Evolutionary conservation across 2,113 vertebrate genomes (phyloP).

Genomic region (Myotis brandtii): DNA sequence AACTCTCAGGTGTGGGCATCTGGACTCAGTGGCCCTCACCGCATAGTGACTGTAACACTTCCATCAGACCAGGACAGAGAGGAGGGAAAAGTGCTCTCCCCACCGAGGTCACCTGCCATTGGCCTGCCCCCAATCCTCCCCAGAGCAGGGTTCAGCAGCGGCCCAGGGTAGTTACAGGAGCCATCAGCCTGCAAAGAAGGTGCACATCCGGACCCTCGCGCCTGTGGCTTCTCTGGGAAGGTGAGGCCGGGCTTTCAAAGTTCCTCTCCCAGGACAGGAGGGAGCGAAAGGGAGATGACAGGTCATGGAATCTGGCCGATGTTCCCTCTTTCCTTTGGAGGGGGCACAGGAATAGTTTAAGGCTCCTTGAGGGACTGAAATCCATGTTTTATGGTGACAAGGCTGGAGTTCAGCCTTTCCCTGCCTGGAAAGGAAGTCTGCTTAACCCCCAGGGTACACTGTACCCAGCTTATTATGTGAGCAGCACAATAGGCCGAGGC

Average conservation of each 20-base stretch:
- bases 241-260: background rate
- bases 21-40: background rate
- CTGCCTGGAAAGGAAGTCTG: background rate
- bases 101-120: background rate
- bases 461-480: background rate
- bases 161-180: background rate
- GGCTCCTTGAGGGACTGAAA: background rate
- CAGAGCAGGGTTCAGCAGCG: background rate
- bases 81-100: background rate
- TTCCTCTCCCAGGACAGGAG: background rate
- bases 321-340: background rate
- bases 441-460: background rate
- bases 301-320: background rate
- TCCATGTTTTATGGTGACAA: background rate
- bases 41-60: fast-evolving
- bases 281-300: background rate
- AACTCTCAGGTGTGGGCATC: background rate
- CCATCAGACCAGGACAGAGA: background rate
- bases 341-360: background rate
- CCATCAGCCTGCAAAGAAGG: background rate
- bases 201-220: no score
- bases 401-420: background rate
- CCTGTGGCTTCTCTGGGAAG: background rate
- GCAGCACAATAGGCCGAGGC: background rate
- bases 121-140: background rate